Conservation (phyloP, 2,888 invertebrate genomes). For the Ceraclea dissimilis region DNA sequence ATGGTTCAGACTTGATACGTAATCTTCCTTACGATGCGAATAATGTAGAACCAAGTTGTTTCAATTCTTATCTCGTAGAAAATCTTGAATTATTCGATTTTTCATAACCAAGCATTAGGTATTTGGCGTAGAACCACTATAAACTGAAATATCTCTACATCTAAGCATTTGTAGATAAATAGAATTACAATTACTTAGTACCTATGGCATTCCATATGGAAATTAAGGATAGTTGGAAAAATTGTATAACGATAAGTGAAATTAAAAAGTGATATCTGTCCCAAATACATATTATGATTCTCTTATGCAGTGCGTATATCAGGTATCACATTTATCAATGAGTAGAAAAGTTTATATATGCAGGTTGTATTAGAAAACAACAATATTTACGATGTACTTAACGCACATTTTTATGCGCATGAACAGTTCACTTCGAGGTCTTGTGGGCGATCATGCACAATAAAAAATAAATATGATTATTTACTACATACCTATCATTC, state of each 20-base stretch:
- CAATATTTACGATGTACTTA: neutral
- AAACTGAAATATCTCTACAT: too few species aligned
- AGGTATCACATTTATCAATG: neutral
- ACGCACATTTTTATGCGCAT: neutral
- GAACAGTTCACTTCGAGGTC: slow-evolving; percentile 1
- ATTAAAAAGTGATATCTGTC: neutral
- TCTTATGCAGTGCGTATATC: neutral
- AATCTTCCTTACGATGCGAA: too few species aligned
- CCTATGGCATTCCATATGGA: too few species aligned
- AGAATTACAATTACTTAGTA: too few species aligned
- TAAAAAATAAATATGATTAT: neutral
- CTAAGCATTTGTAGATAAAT: too few species aligned
- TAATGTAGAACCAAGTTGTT: too few species aligned
- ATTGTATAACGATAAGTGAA: neutral
- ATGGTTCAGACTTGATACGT: too few species aligned
- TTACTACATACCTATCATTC: neutral
- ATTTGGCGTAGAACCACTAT: too few species aligned
- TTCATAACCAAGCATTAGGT: too few species aligned
- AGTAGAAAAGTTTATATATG: neutral
- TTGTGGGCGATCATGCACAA: neutral
- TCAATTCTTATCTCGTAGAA: too few species aligned
- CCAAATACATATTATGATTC: neutral
- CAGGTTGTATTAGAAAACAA: neutral
- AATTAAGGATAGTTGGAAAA: too few species aligned
- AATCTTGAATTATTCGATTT: too few species aligned